A percentile compares a stretch with the other conserved stretches of the same genome.
Evolutionary conservation across 64 coral and sea anemone species (phyloP).

Genomic region (Anthopleura sola): DNA sequence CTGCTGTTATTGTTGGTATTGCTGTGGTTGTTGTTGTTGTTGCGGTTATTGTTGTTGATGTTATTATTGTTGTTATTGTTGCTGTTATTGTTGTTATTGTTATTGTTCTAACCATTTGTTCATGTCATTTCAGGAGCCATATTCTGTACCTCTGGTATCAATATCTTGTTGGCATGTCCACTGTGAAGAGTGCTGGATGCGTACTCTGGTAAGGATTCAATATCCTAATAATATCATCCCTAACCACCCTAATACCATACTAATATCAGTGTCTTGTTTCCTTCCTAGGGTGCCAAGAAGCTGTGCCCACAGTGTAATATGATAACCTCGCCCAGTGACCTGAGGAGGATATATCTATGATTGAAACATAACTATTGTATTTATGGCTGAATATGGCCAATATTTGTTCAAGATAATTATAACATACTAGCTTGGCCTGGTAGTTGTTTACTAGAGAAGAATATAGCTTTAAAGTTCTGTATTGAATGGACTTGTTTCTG

Average conservation of each 20-base stretch:
- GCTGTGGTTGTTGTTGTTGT: no score
- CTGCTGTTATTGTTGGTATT: no score
- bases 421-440: not conserved
- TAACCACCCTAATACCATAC: not conserved
- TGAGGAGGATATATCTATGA: conserved; percentile 87
- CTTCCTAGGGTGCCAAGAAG: conserved; percentile 83
- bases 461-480: no score
- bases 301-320: conserved; percentile 93
- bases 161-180: conserved; percentile 95
- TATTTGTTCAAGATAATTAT: not conserved
- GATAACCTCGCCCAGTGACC: conserved; percentile 82
- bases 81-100: no score
- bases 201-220: conserved; percentile 63
- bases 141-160: conserved; percentile 77
- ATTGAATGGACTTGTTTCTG: no score
- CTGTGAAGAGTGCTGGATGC: conserved; percentile 93
- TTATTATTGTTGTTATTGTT: no score
- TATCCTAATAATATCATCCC: not conserved
- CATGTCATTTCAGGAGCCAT: conserved; percentile 65
- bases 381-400: not conserved
- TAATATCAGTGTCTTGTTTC: not conserved
- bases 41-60: no score
- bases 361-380: no score
- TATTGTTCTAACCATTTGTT: no score
- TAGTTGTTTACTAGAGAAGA: no score